phyloP scores from a whole-genome alignment of 2,888 invertebrate genomes.

The Eupithecia dodoneata region DNA sequence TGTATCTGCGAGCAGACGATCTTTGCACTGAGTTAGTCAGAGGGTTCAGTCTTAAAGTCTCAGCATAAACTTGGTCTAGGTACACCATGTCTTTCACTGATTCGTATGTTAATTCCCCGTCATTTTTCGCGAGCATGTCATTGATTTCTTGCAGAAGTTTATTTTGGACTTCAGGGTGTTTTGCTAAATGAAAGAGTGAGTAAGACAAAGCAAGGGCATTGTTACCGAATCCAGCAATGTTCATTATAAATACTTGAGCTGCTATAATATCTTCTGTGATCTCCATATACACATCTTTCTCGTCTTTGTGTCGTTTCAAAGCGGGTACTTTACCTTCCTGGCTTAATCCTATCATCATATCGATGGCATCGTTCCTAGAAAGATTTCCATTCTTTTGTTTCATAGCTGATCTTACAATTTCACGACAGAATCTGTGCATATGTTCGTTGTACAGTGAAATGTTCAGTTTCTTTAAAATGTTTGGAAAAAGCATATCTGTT shows the following conservation, averaged over 20 bases:
- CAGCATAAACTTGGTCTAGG: slow-evolving; percentile 65
- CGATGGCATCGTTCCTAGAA: slow-evolving; percentile 46
- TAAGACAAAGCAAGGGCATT: slow-evolving; percentile 65
- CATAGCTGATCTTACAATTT: slow-evolving; percentile 45
- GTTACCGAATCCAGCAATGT: slow-evolving; percentile 74
- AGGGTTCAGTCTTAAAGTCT: slow-evolving; percentile 65
- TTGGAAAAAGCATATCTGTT: slow-evolving; percentile 53
- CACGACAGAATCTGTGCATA: slow-evolving; percentile 46
- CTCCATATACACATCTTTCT: slow-evolving; percentile 43
- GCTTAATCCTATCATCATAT: slow-evolving; percentile 46
- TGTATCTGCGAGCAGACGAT: slow-evolving; percentile 57
- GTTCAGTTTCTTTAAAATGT: slow-evolving; percentile 44
- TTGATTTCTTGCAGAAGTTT: slow-evolving; percentile 61
- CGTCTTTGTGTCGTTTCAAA: slow-evolving; percentile 24
- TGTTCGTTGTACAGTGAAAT: slow-evolving; percentile 46
- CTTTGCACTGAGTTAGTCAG: slow-evolving; percentile 66
- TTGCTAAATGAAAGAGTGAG: slow-evolving; percentile 65
- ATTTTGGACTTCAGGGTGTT: slow-evolving; percentile 64
- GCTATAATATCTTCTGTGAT: slow-evolving; percentile 59
- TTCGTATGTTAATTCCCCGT: slow-evolving; percentile 66
- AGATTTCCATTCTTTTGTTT: slow-evolving; percentile 31
- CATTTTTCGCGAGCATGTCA: slow-evolving; percentile 53
- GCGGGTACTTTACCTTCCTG: slow-evolving; percentile 34
- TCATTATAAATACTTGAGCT: slow-evolving; percentile 71
- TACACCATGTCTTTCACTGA: slow-evolving; percentile 67